These are phyloP conservation scores for Hepsetus odoe DNA, from an alignment of 2,113 vertebrate genomes.

Conservation along the genomic window DNA sequence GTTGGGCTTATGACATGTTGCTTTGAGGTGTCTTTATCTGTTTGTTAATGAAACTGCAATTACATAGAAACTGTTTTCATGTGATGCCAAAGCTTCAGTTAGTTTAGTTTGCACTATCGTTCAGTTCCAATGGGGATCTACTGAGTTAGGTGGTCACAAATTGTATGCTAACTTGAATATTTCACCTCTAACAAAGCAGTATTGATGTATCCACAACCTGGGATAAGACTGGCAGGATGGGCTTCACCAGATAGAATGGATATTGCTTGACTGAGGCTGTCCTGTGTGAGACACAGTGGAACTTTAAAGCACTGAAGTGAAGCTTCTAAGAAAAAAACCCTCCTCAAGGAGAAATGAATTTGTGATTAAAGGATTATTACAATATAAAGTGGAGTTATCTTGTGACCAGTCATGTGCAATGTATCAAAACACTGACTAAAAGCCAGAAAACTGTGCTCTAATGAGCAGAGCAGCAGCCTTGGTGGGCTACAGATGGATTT, in stretches of 20 bases:
- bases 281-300: neutral
- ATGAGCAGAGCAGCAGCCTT: conserved; percentile 33
- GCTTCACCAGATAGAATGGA: too few relatives aligned
- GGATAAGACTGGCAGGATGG: neutral
- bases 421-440: conserved; percentile 26
- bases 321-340: neutral
- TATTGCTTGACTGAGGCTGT: too few relatives aligned
- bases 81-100: too few relatives aligned
- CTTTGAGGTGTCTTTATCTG: too few relatives aligned
- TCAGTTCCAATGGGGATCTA: too few relatives aligned
- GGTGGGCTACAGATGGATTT: conserved; percentile 28
- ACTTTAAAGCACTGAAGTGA: neutral
- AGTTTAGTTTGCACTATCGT: too few relatives aligned
- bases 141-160: neutral
- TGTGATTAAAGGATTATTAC: conserved; percentile 26
- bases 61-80: too few relatives aligned
- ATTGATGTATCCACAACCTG: neutral
- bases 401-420: conserved; percentile 32
- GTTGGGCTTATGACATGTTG: too few relatives aligned
- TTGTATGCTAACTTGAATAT: neutral
- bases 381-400: conserved; percentile 17
- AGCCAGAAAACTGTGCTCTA: conserved; percentile 40
- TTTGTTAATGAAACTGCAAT: too few relatives aligned
- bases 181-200: neutral
- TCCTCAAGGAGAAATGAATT: conserved; percentile 26